phyloP scores from a whole-genome alignment of 2,888 invertebrate genomes.

The Harpagoxenus sublaevis region DNA sequence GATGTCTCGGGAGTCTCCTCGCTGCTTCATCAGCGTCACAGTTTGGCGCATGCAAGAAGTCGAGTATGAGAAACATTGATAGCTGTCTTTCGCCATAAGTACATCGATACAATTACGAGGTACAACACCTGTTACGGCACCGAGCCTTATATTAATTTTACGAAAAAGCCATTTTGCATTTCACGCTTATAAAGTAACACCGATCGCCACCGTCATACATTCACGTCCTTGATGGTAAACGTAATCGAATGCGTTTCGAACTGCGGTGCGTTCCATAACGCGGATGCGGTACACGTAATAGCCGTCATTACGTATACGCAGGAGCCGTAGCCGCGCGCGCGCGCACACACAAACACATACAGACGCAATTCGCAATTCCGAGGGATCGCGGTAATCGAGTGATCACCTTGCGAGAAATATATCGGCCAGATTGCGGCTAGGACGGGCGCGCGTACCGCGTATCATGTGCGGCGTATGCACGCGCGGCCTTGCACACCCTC shows the following conservation, averaged over 20 bases:
- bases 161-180: conserved; percentile 12
- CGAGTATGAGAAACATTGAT: conserved; percentile 1
- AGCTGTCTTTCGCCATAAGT: background rate
- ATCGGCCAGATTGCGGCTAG: conserved; percentile 48
- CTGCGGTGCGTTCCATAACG: conserved; percentile 41
- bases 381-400: conserved; percentile 53
- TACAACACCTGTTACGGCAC: background rate
- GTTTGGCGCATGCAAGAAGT: background rate
- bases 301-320: conserved; percentile 50
- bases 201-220: conserved; percentile 1
- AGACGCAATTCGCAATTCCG: conserved; percentile 52
- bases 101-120: background rate
- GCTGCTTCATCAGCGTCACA: background rate
- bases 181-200: conserved; percentile 9
- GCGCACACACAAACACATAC: background rate
- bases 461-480: background rate
- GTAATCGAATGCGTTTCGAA: conserved; percentile 50
- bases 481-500: conserved; percentile 49
- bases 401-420: conserved; percentile 52
- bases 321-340: conserved; percentile 30
- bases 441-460: background rate
- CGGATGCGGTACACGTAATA: conserved; percentile 53
- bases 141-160: conserved; percentile 11
- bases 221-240: conserved; percentile 33
- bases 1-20: background rate